Percentiles rank a stretch among this genome's conserved stretches.
Evolutionary conservation across 2,888 invertebrate genomes (phyloP).

Genomic region (Thymelicus lineola): DNA sequence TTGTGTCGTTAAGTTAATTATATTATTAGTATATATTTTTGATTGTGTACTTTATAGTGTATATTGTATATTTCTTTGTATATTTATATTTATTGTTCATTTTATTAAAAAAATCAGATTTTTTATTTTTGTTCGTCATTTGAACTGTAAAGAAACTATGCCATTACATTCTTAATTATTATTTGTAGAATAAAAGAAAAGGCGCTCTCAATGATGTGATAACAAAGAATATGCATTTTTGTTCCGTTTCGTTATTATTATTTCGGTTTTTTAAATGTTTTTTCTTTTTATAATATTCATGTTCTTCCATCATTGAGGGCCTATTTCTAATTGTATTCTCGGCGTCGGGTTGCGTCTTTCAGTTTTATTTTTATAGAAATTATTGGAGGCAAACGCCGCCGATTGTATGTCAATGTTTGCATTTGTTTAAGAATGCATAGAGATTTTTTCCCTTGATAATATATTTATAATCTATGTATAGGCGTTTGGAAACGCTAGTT

Average conservation of each 20-base stretch:
- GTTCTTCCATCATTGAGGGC: slow-evolving; percentile 16
- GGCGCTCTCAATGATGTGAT: slow-evolving; percentile 24
- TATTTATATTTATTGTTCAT: too few relatives aligned
- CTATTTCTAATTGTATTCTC: slow-evolving; percentile 31
- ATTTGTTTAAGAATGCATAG: slow-evolving; percentile 81
- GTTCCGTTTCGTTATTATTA: not conserved
- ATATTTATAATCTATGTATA: slow-evolving; percentile 48
- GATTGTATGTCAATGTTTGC: slow-evolving; percentile 66
- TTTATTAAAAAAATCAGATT: too few relatives aligned
- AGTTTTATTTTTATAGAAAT: slow-evolving; percentile 70
- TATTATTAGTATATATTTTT: too few relatives aligned
- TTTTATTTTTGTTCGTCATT: not conserved
- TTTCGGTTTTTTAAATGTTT: not conserved
- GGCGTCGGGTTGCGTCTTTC: slow-evolving; percentile 73
- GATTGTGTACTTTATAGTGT: too few relatives aligned
- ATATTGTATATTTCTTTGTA: too few relatives aligned
- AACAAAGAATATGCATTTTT: not conserved
- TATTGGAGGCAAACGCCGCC: slow-evolving; percentile 61
- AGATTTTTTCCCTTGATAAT: slow-evolving; percentile 57
- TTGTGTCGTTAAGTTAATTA: too few relatives aligned
- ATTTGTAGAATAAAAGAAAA: not conserved
- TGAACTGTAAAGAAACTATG: not conserved
- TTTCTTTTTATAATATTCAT: not conserved
- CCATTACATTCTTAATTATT: not conserved
- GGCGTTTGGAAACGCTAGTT: slow-evolving; percentile 55